Evolutionary conservation across 1,140 invertebrate genomes (phyloP).

Genomic region (Drosophila kohkoa): DNA sequence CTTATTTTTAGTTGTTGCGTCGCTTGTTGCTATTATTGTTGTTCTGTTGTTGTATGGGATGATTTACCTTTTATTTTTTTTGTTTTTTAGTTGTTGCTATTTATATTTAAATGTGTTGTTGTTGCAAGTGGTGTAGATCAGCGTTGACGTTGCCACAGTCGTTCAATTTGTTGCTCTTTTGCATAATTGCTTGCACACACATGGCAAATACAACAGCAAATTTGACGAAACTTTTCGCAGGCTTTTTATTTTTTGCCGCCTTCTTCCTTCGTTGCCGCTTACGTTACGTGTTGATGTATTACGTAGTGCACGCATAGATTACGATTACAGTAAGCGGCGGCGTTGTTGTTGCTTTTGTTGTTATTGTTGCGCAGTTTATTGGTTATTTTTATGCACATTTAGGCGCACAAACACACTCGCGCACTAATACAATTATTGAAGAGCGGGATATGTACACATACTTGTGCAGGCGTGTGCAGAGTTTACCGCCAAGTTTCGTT

Average conservation of each 20-base stretch:
- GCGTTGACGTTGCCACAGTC: conserved; percentile 57
- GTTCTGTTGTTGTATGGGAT: conserved; percentile 25
- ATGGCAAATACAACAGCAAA: conserved; percentile 44
- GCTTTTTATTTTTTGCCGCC: conserved; percentile 56
- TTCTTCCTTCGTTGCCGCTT: conserved; percentile 32
- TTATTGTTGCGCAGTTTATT: conserved; percentile 57
- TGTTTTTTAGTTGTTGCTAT: conserved; percentile 48
- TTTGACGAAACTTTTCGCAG: conserved; percentile 26
- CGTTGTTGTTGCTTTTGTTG: conserved; percentile 40
- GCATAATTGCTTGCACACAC: conserved; percentile 70
- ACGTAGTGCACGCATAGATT: conserved; percentile 51
- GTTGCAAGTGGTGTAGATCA: conserved; percentile 60
- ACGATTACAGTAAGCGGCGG: conserved; percentile 45
- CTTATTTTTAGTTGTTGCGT: conserved; percentile 40
- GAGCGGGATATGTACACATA: conserved; percentile 23
- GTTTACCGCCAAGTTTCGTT: conserved; percentile 53
- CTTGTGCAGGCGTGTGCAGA: conserved; percentile 25
- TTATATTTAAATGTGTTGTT: conserved; percentile 69
- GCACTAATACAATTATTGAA: conserved; percentile 21
- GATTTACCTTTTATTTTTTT: conserved; percentile 60
- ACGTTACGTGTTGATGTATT: conserved; percentile 63
- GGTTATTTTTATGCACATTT: conserved; percentile 57
- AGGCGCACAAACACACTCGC: conserved; percentile 38
- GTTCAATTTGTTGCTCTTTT: conserved; percentile 71
- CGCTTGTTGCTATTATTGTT: conserved; percentile 50